phyloP scores from a whole-genome alignment of 2,797 vertebrate species.

The Sebastes itinus region DNA sequence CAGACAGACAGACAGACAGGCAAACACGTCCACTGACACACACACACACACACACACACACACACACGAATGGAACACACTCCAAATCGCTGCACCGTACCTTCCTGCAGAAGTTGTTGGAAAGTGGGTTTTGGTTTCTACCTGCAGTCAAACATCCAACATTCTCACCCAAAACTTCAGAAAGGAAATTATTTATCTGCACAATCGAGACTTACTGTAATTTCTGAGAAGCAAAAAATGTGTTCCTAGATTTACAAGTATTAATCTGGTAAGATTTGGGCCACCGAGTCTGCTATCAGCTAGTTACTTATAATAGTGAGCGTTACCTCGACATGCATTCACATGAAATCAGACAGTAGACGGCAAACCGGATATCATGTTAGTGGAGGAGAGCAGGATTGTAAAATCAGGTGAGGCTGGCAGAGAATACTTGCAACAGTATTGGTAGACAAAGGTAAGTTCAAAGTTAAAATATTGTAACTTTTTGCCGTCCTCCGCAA shows the following conservation, averaged over 20 bases:
- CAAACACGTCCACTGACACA: constrained; percentile 28
- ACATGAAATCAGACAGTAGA: accelerated
- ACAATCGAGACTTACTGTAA: background rate
- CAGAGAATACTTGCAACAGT: too few species aligned
- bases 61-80: constrained; percentile 20
- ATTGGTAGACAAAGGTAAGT: too few species aligned
- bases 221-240: background rate
- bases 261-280: background rate
- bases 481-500: too few species aligned
- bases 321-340: background rate
- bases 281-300: background rate
- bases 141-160: constrained; percentile 27
- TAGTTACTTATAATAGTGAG: background rate
- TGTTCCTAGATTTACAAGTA: background rate
- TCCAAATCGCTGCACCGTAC: constrained; percentile 21
- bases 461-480: too few species aligned
- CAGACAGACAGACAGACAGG: constrained; percentile 19
- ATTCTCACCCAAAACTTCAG: constrained; percentile 19
- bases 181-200: constrained; percentile 7
- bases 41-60: constrained; percentile 33
- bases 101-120: constrained; percentile 53
- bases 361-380: too few species aligned
- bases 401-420: too few species aligned
- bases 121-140: constrained; percentile 44
- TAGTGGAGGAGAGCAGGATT: accelerated